Base-by-base conservation (phyloP, 2,888 invertebrate species). In the Polydrusus tereticollis region DNA sequence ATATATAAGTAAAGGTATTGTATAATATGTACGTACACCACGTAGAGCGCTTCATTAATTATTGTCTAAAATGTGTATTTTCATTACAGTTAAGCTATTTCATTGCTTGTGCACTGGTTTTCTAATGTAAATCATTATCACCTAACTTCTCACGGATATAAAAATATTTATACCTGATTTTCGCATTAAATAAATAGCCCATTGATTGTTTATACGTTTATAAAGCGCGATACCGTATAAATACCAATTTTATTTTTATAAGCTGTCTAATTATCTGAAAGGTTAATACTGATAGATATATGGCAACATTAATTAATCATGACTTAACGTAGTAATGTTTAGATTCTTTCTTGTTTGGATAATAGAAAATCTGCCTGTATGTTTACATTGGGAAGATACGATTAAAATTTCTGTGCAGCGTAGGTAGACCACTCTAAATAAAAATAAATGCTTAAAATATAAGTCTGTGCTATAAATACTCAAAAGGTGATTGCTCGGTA, bases 141-240 rank as follows among this genome's bases (percentile, higher is more conserved):
- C 70, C 69, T 69, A 55, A 63, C 69, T 63, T 60, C 45, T 67
- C 58, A 67, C 66, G 16, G 23, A 45, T 59, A 55, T 68, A 64
- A 57, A 64, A 69, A 69, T 69, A 69, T 69, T 69, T 69, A 69
- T 43, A 69, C 63, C 55, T 57, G 69, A 69, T 69, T 63, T 69
- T 69, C 69, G 69, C 69, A 69, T 69, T 63, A 69, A 69, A 69
- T 69, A 69, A 69, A 69, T 58, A 64, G 64, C 29, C 43, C 33
- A 69, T 55, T 43, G 69, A 55, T 57, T 69, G 69, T 69, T 69
- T 69, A 69, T 57, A 55, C 23, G 47, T 20, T 33, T n/a, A n/a
- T n/a, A 23, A 23, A 57, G 63, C 63, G 57, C 36, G 69, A 69
- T 68, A 64, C 62, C 59, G 55, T 64, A 69, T 69, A 69, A 69